Base-by-base conservation (phyloP, 2,797 vertebrate genomes). In the Mus caroli region DNA sequence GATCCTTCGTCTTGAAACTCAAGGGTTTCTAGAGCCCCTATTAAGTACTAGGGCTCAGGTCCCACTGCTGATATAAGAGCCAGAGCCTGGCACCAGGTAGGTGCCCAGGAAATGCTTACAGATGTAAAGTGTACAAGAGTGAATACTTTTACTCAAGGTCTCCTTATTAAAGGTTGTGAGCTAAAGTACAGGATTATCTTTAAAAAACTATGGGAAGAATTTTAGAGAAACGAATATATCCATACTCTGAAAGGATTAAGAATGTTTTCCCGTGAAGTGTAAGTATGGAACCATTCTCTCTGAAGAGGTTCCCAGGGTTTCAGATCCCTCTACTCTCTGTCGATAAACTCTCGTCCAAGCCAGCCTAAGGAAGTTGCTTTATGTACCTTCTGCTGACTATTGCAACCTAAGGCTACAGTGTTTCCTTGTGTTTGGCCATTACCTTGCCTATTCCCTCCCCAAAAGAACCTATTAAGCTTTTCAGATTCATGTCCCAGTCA, bases 381-480 rank as follows among this genome's bases (percentile, higher is more conserved):
- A 34, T 64, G 26, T 50, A 31, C 37, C 24, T 43, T n/a, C 4
- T 28, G 19, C 7, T 90, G 34, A 82, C 43, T 34, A 28, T 8
- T 82, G 40, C 60, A 10, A 2, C 79, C 60, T 50, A 64, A n/a
- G 14, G 64, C 14, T 67, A 1, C 11, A 17, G 58, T n/a, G 34
- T 90, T 88, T 92, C 54, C 43, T 91, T 1, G 14, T n/a, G 14
- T 50, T 46, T 60, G 37, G 28, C 73, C 78, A 28, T 92, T 78
- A 50, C 24, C 22, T 64, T 86, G 79, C 58, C 46, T 82, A 3
- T 88, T 94, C 78, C 90, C 82, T 95, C 82, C 43, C 34, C 86
- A 76, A 26, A 71, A n/a, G 26, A 58, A 11, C 31, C 71, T n/a
- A 20, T 80, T 71, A 71, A 37, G 22, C 58, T 75, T 40, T 90